Conservation (phyloP, 2,797 vertebrate genomes). For the Lates japonicus region DNA sequence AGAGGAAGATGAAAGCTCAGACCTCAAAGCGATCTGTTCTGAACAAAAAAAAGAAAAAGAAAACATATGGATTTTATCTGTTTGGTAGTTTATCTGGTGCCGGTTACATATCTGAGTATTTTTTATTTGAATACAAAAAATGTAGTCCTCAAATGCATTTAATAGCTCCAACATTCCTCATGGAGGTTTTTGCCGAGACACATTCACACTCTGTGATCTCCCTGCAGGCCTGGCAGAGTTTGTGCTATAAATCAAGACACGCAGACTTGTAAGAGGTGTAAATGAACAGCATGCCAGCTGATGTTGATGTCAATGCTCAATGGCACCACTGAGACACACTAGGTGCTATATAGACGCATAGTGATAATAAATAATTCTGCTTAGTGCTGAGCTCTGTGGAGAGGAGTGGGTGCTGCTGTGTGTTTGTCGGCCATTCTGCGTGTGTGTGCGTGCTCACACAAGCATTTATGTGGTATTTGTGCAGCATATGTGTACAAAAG, state of each 20-base stretch:
- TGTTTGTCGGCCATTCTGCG: constrained; percentile 19
- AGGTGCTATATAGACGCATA: constrained; percentile 49
- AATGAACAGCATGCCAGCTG: constrained; percentile 84
- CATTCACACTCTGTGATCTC: constrained; percentile 71
- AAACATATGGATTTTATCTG: constrained; percentile 61
- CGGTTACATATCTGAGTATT: constrained; percentile 8
- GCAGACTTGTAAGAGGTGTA: constrained; percentile 81
- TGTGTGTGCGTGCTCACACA: constrained; percentile 1
- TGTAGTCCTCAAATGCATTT: constrained; percentile 54
- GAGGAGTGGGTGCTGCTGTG: constrained; percentile 13
- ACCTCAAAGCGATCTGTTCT: constrained; percentile 41
- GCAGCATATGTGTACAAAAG: constrained; percentile 17
- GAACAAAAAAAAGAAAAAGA: constrained; percentile 21
- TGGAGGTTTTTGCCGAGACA: constrained; percentile 58
- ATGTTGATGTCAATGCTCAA: constrained; percentile 70
- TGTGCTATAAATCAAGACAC: constrained; percentile 76
- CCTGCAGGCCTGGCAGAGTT: constrained; percentile 66
- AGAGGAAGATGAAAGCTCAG: constrained; percentile 70
- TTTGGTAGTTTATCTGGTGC: constrained; percentile 10
- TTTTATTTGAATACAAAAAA: constrained; percentile 34
- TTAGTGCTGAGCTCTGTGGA: constrained; percentile 30
- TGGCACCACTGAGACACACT: constrained; percentile 63
- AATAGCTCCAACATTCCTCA: constrained; percentile 52
- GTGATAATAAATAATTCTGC: constrained; percentile 76
- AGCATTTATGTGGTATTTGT: constrained; percentile 27